Conservation (phyloP, 2,888 invertebrate species). For the Phasia obesa region DNA sequence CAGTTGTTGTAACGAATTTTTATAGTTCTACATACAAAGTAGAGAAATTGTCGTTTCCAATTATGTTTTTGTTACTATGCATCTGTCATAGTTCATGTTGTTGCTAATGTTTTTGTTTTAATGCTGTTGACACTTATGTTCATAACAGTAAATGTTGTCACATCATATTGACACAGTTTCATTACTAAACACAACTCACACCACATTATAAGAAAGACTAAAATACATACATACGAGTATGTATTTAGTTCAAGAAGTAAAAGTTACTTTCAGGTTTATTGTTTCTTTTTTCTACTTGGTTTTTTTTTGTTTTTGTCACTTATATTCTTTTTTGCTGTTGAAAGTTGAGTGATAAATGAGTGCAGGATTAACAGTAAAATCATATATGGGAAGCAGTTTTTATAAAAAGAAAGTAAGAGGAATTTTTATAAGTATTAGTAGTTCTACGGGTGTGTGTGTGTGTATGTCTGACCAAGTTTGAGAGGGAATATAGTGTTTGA, state of each 20-base stretch:
- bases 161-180: constrained; percentile 68
- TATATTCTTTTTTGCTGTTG: constrained; percentile 29
- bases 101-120: constrained; percentile 54
- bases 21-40: constrained; percentile 31
- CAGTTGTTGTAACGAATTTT: constrained; percentile 52
- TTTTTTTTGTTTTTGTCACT: constrained; percentile 1
- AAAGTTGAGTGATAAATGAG: constrained; percentile 66
- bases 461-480: constrained; percentile 13
- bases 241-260: constrained; percentile 14
- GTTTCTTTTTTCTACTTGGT: constrained; percentile 7
- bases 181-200: constrained; percentile 52
- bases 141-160: constrained; percentile 66
- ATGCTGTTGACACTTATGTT: constrained; percentile 65
- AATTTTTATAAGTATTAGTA: constrained; percentile 32
- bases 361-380: constrained; percentile 53
- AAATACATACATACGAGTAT: background rate
- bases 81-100: constrained; percentile 10
- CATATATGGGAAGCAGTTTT: constrained; percentile 31
- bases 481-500: constrained; percentile 25
- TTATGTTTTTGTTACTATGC: background rate
- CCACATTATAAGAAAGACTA: background rate
- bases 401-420: constrained; percentile 5
- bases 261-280: constrained; percentile 52
- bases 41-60: constrained; percentile 32
- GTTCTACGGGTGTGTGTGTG: background rate